Evolutionary conservation across 1,140 invertebrate species (phyloP).

Genomic region (Drosophila miranda): DNA sequence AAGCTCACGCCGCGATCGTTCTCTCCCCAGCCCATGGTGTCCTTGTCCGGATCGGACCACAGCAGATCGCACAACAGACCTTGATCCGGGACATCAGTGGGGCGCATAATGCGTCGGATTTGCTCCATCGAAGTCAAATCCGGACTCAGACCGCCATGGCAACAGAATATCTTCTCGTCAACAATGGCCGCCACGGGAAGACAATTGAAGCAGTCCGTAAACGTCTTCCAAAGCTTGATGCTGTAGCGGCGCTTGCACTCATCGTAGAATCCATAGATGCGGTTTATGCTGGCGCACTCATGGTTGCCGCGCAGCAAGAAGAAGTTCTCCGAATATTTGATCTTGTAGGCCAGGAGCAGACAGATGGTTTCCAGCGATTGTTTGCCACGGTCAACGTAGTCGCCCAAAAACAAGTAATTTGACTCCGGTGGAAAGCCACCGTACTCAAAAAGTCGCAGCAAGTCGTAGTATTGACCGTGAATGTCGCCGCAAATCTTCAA

Average conservation of each 20-base stretch:
- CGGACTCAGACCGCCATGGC: constrained; percentile 95
- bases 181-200: constrained; percentile 98
- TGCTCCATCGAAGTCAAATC: constrained; percentile 96
- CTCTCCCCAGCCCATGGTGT: constrained; percentile 95
- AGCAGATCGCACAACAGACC: constrained; percentile 97
- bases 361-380: constrained; percentile 96
- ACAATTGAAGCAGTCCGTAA: constrained; percentile 99
- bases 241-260: constrained; percentile 98
- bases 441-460: constrained; percentile 99
- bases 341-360: constrained; percentile 97
- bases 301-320: constrained; percentile 93
- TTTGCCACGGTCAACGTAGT: constrained; percentile 93
- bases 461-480: constrained; percentile 99
- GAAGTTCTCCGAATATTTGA: constrained; percentile 95
- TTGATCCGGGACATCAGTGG: constrained; percentile 95
- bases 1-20: constrained; percentile 98
- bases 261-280: constrained; percentile 98
- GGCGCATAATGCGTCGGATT: constrained; percentile 94
- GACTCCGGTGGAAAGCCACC: constrained; percentile 99
- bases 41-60: constrained; percentile 99
- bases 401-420: constrained; percentile 98
- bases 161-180: constrained; percentile 99
- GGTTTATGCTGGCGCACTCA: constrained; percentile 95
- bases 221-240: constrained; percentile 99
- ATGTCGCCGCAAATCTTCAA: constrained; percentile 99